A percentile compares a stretch with the other conserved stretches of the same genome.
Conservation (phyloP, 2,888 invertebrate genomes). For the Ochropleura leucogaster region DNA sequence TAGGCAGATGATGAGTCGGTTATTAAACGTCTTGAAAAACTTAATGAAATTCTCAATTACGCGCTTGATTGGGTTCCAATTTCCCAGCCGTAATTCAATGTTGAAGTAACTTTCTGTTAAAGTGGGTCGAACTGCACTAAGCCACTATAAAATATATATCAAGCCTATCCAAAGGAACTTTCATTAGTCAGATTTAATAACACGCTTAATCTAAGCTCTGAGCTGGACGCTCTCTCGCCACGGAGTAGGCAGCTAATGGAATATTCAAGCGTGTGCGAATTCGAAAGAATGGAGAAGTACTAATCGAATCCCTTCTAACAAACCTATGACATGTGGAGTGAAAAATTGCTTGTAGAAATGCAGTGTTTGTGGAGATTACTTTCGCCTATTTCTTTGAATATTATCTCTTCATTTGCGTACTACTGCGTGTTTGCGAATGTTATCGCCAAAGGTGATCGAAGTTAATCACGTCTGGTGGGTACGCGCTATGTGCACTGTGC, state of each 20-base stretch:
- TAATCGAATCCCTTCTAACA: not conserved
- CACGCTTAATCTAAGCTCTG: constrained; percentile 52
- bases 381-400: constrained; percentile 6
- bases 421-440: constrained; percentile 4
- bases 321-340: not conserved
- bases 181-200: constrained; percentile 60
- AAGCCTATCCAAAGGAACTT: constrained; percentile 56
- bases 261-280: not conserved
- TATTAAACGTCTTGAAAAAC: no score
- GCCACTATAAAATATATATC: constrained; percentile 47
- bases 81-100: constrained; percentile 23
- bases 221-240: constrained; percentile 48
- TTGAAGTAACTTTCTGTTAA: constrained; percentile 46
- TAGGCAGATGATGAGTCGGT: no score
- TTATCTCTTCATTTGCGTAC: constrained; percentile 10
- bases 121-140: constrained; percentile 39
- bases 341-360: not conserved
- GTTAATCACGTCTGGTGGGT: constrained; percentile 29
- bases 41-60: constrained; percentile 29
- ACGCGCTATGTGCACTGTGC: constrained; percentile 22
- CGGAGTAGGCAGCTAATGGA: constrained; percentile 22
- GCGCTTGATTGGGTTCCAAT: constrained; percentile 49
- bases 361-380: not conserved
- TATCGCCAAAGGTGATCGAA: constrained; percentile 44
- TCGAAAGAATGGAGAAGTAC: not conserved